Percentiles rank a stretch among this genome's conserved stretches.
phyloP scores from a whole-genome alignment of 2,797 vertebrate genomes.

The Brachymystax lenok region DNA sequence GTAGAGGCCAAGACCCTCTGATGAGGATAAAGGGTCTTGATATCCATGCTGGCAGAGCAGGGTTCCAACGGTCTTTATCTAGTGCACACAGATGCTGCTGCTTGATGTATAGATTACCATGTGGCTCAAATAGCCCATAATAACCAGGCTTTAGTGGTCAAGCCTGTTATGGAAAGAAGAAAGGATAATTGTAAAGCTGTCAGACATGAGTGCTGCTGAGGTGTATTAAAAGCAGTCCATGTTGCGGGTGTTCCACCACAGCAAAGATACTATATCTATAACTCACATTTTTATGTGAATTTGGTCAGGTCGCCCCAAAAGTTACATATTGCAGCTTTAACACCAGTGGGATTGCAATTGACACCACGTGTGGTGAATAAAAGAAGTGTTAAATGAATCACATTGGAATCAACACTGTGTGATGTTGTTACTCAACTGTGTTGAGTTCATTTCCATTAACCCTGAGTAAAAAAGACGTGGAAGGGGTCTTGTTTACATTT shows the following conservation, averaged over 20 bases:
- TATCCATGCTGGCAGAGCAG: slow-evolving; percentile 54
- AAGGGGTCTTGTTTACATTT: too few relatives aligned
- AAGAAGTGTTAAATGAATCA: too few relatives aligned
- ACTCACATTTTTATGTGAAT: too few relatives aligned
- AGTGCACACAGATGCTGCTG: slow-evolving; percentile 49
- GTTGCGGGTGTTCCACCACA: not conserved
- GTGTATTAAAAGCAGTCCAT: not conserved
- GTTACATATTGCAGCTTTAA: too few relatives aligned
- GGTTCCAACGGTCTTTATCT: slow-evolving; percentile 66
- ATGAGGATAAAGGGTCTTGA: slow-evolving; percentile 46
- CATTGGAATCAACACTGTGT: too few relatives aligned
- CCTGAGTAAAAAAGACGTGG: too few relatives aligned
- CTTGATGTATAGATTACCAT: slow-evolving; percentile 62
- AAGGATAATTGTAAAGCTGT: slow-evolving; percentile 24
- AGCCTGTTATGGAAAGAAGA: slow-evolving; percentile 13
- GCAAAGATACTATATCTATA: not conserved
- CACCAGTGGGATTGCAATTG: not conserved
- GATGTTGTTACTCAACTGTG: too few relatives aligned
- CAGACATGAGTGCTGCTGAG: slow-evolving; percentile 6
- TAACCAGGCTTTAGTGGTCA: slow-evolving; percentile 27
- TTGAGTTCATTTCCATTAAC: too few relatives aligned
- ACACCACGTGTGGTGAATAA: too few relatives aligned
- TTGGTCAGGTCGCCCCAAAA: too few relatives aligned
- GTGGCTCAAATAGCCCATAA: slow-evolving; percentile 47
- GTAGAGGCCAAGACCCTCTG: slow-evolving; percentile 33